phyloP scores from a whole-genome alignment of 2,113 vertebrate genomes.

The Nycticebus coucang region DNA sequence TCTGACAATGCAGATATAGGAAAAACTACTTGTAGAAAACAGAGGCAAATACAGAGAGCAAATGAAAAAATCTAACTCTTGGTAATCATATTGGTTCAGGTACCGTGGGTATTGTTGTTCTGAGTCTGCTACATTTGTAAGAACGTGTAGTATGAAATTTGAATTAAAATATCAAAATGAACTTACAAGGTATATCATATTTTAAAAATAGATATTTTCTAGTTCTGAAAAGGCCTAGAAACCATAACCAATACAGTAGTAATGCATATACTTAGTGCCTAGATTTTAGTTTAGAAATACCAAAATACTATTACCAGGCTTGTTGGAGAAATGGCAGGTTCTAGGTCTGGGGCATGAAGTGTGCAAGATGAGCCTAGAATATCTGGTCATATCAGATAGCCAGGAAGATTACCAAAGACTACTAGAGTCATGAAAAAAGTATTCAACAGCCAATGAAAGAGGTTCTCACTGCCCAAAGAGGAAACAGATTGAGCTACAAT shows the following conservation, averaged over 20 bases:
- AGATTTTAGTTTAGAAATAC: neutral
- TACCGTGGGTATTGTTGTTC: neutral
- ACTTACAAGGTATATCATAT: neutral
- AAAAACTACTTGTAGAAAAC: neutral
- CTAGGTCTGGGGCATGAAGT: neutral
- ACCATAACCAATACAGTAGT: neutral
- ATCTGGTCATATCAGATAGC: neutral
- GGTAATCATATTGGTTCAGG: neutral
- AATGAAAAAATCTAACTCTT: neutral
- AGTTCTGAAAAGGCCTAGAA: constrained; percentile 9
- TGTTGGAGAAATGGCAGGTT: neutral
- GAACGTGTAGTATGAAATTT: neutral
- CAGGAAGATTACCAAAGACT: neutral
- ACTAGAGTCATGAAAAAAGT: neutral
- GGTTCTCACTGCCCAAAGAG: neutral
- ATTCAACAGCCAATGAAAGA: neutral
- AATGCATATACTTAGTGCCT: neutral
- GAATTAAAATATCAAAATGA: constrained; percentile 13
- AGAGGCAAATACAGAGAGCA: neutral
- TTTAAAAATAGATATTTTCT: neutral
- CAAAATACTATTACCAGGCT: neutral
- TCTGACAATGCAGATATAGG: neutral
- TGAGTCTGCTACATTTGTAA: neutral
- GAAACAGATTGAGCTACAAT: neutral
- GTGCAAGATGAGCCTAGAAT: neutral